Percentiles rank a stretch among this genome's conserved stretches.
These are phyloP conservation scores for Amyelois transitella DNA, from an alignment of 1,140 invertebrate species.

Conservation along the genomic window DNA sequence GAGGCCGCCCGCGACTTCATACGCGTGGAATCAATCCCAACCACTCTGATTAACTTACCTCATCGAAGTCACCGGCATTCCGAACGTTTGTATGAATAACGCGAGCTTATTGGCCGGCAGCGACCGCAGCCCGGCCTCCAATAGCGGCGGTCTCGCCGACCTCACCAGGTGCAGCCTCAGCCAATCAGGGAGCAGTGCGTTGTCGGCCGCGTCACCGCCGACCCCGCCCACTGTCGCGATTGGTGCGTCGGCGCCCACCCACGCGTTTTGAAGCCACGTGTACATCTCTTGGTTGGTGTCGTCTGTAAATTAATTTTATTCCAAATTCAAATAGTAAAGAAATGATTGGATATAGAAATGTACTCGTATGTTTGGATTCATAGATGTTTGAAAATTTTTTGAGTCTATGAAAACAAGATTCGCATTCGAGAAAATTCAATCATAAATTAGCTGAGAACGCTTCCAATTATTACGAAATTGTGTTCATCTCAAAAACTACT, in stretches of 20 bases:
- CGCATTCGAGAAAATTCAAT: too few relatives aligned
- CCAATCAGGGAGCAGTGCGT: conserved; percentile 94
- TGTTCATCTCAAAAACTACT: too few relatives aligned
- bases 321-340: too few relatives aligned
- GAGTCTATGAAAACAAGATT: too few relatives aligned
- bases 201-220: conserved; percentile 83
- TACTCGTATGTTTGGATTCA: too few relatives aligned
- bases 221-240: conserved; percentile 80
- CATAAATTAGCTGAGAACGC: too few relatives aligned
- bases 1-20: too few relatives aligned
- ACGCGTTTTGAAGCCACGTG: conserved; percentile 83
- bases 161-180: conserved; percentile 94
- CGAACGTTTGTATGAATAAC: conserved; percentile 96
- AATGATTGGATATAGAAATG: too few relatives aligned
- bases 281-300: conserved; percentile 73
- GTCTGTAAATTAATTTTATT: conserved; percentile 18
- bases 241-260: conserved; percentile 84
- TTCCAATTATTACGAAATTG: too few relatives aligned
- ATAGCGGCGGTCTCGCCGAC: conserved; percentile 86
- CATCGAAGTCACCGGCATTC: conserved; percentile 94
- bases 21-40: too few relatives aligned
- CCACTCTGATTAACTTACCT: too few relatives aligned
- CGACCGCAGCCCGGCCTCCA: conserved; percentile 90
- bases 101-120: conserved; percentile 93
- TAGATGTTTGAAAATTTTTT: too few relatives aligned